These are phyloP conservation scores for Antechinus flavipes DNA, from an alignment of 2,113 vertebrate species.

Conservation along the genomic window DNA sequence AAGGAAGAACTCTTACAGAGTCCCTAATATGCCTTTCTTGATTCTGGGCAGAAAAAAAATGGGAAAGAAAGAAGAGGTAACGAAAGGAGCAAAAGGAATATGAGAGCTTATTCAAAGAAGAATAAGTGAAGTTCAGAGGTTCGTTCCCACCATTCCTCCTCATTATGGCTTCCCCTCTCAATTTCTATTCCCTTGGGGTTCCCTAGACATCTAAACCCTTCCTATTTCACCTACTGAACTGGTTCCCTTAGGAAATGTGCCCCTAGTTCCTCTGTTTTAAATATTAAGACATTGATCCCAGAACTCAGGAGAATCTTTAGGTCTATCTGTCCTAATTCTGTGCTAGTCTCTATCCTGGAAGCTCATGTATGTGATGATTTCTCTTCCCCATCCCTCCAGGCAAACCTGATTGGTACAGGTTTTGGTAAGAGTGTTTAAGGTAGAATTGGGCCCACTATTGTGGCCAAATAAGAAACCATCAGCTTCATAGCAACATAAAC, in stretches of 20 bases:
- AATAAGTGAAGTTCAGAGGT: neutral
- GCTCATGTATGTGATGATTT: neutral
- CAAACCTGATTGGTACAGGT: neutral
- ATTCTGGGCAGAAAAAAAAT: neutral
- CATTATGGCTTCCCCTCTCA: neutral
- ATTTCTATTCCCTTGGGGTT: neutral
- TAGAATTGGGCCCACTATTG: neutral
- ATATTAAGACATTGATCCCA: neutral
- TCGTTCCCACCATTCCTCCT: neutral
- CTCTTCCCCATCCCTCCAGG: neutral
- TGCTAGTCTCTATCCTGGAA: neutral
- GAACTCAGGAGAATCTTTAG: slow-evolving; percentile 22
- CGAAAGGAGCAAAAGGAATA: neutral
- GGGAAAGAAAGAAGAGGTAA: neutral
- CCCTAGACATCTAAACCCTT: neutral
- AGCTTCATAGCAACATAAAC: slow-evolving; percentile 26
- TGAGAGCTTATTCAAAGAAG: accelerated
- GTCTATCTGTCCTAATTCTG: neutral
- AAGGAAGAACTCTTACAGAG: neutral
- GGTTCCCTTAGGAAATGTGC: neutral
- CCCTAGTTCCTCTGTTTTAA: neutral
- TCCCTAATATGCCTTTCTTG: too few relatives aligned
- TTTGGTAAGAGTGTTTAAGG: neutral
- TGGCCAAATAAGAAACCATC: slow-evolving; percentile 56
- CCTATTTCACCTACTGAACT: neutral